Evolutionary conservation across 64 coral and sea anemone genomes (phyloP).

Genomic region (Dendronephthya gigantea): DNA sequence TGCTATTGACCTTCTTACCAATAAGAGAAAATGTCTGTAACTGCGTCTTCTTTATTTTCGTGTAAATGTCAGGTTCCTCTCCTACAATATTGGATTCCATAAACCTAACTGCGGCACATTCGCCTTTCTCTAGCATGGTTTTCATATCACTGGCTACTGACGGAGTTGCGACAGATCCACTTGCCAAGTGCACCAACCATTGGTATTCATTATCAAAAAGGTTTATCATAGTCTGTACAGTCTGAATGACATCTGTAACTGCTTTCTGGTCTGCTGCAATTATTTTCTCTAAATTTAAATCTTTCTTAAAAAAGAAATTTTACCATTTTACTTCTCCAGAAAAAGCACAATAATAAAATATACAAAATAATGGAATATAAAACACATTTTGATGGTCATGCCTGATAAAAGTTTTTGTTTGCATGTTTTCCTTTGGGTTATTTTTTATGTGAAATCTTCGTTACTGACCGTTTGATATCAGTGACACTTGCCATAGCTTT

Average conservation of each 20-base stretch:
- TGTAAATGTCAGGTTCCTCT: background rate
- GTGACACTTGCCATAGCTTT: background rate
- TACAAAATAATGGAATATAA: background rate
- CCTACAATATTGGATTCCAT: background rate
- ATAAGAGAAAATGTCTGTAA: background rate
- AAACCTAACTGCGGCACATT: background rate
- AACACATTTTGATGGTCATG: too few relatives aligned
- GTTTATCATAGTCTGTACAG: background rate
- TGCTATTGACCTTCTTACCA: background rate
- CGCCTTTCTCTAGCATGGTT: background rate
- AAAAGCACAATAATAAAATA: too few relatives aligned
- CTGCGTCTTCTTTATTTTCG: background rate
- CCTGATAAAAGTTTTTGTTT: too few relatives aligned
- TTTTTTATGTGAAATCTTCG: too few relatives aligned
- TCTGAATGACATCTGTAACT: slow-evolving; percentile 9
- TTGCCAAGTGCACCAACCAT: slow-evolving; percentile 4
- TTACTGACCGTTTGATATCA: background rate
- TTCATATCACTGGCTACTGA: background rate
- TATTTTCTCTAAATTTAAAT: background rate
- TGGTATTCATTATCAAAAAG: slow-evolving; percentile 14
- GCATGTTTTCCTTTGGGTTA: too few relatives aligned
- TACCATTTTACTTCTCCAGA: too few relatives aligned
- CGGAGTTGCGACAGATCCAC: slow-evolving; percentile 4
- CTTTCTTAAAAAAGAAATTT: background rate
- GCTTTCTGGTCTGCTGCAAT: background rate